These are phyloP conservation scores for Alfaro cultratus DNA, from an alignment of 2,797 vertebrate genomes.

Conservation along the genomic window DNA sequence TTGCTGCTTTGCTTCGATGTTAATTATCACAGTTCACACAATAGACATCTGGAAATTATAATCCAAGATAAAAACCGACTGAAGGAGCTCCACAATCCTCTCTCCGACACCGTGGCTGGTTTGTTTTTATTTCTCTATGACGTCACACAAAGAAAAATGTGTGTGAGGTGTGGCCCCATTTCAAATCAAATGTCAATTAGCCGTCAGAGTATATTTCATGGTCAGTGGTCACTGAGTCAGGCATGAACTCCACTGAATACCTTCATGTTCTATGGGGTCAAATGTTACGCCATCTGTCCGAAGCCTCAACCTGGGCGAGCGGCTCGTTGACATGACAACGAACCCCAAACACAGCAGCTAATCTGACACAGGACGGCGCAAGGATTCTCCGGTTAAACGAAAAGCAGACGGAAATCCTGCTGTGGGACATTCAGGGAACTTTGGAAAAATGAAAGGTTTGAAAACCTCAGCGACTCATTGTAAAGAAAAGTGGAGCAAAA, in stretches of 20 bases:
- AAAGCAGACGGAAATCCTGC: neutral
- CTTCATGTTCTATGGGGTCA: neutral
- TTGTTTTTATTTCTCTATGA: neutral
- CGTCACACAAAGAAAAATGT: neutral
- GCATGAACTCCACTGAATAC: neutral
- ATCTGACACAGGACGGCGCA: neutral
- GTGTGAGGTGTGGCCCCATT: neutral
- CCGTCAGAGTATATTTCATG: neutral
- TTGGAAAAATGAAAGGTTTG: neutral
- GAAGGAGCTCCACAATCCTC: neutral
- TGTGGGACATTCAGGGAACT: neutral
- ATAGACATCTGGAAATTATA: neutral
- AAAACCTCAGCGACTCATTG: neutral
- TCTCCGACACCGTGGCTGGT: neutral
- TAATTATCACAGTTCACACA: neutral
- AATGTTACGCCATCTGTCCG: neutral
- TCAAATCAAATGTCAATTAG: neutral
- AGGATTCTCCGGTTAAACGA: neutral
- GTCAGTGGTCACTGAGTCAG: neutral
- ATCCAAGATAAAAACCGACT: neutral
- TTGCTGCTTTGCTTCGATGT: neutral
- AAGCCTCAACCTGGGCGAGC: neutral
- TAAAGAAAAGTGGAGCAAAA: neutral
- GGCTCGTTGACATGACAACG: neutral
- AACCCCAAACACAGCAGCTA: neutral